A percentile compares a stretch with the other conserved stretches of the same genome.
phyloP scores from a whole-genome alignment of 2,888 invertebrate genomes.

The Thymelicus sylvestris region DNA sequence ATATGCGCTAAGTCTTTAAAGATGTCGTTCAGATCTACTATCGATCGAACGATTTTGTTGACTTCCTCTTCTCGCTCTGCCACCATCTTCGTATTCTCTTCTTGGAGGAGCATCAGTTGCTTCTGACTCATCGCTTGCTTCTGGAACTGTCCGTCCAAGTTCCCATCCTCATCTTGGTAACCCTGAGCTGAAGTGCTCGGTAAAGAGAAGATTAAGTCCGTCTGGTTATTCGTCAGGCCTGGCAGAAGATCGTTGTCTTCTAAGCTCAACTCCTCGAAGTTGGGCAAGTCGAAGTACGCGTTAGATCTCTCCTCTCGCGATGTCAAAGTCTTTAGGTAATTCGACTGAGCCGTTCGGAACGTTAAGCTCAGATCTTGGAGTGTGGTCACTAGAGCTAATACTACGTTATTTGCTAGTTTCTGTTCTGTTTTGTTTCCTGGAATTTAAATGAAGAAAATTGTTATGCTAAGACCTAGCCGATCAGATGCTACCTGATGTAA shows the following conservation, averaged over 20 bases:
- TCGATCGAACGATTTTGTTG: slow-evolving; percentile 95
- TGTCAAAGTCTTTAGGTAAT: slow-evolving; percentile 94
- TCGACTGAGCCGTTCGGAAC: slow-evolving; percentile 94
- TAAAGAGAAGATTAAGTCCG: slow-evolving; percentile 70
- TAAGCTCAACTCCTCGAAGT: slow-evolving; percentile 85
- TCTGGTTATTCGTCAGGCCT: slow-evolving; percentile 73
- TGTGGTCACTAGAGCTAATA: slow-evolving; percentile 92
- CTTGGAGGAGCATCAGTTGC: slow-evolving; percentile 92
- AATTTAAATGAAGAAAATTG: slow-evolving; percentile 53
- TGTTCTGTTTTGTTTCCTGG: slow-evolving; percentile 89
- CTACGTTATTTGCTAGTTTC: slow-evolving; percentile 92
- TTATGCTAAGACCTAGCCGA: neutral
- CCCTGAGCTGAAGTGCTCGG: slow-evolving; percentile 72
- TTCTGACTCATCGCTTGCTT: slow-evolving; percentile 86
- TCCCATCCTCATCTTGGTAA: slow-evolving; percentile 76
- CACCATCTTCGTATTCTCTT: slow-evolving; percentile 91
- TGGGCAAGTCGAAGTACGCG: slow-evolving; percentile 92
- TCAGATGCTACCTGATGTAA: no score
- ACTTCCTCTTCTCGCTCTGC: slow-evolving; percentile 94
- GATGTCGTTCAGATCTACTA: slow-evolving; percentile 96
- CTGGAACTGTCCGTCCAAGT: slow-evolving; percentile 84
- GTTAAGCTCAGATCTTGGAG: slow-evolving; percentile 94
- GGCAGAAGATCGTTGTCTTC: slow-evolving; percentile 76
- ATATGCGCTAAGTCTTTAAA: slow-evolving; percentile 94
- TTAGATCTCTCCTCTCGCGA: slow-evolving; percentile 96